These are phyloP conservation scores for Eulacestoma nigropectus DNA, from an alignment of 2,113 vertebrate genomes.

Conservation along the genomic window DNA sequence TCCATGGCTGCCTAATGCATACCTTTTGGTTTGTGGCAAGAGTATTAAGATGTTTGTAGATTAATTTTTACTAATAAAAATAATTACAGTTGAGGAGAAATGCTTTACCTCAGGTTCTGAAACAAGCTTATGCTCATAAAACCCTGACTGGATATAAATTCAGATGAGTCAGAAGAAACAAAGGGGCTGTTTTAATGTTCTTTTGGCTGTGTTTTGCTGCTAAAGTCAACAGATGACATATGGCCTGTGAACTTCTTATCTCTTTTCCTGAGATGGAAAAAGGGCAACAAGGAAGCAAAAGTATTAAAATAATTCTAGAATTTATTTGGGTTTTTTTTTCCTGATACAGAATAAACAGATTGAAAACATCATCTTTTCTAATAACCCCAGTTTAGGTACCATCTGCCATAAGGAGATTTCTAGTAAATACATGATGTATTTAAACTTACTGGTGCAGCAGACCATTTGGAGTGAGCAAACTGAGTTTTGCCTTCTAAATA, in stretches of 20 bases:
- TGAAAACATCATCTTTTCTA: neutral
- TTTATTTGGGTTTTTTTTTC: neutral
- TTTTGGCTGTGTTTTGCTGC: neutral
- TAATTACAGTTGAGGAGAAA: conserved; percentile 37
- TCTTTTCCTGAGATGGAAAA: neutral
- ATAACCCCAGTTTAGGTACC: neutral
- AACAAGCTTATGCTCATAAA: conserved; percentile 35
- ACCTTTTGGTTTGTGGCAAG: conserved; percentile 34
- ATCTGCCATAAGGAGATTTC: neutral
- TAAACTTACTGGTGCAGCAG: neutral
- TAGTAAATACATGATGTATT: neutral
- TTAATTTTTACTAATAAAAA: conserved; percentile 57
- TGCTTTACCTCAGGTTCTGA: conserved; percentile 50
- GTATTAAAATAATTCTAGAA: neutral
- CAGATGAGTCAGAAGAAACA: conserved; percentile 48
- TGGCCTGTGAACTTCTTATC: neutral
- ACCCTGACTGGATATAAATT: conserved; percentile 23
- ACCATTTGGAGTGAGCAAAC: neutral
- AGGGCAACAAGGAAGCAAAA: neutral
- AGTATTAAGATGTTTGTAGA: conserved; percentile 33
- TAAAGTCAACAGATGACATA: conserved; percentile 34
- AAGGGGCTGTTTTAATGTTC: conserved; percentile 27
- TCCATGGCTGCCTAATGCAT: neutral
- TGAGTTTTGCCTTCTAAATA: neutral
- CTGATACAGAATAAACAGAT: neutral